phyloP scores from a whole-genome alignment of 2,113 vertebrate genomes.

The Felis catus region DNA sequence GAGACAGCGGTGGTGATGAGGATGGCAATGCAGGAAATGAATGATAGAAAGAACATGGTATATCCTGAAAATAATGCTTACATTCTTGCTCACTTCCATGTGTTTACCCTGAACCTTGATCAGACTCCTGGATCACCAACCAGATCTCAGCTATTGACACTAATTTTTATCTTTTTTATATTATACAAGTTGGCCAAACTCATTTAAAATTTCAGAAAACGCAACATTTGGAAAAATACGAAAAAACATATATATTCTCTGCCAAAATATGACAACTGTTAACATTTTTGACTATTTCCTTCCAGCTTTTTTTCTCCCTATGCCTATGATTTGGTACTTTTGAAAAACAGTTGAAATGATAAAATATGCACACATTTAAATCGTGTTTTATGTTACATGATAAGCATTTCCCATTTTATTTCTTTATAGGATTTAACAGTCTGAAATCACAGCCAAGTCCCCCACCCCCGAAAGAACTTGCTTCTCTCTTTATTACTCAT shows the following conservation, averaged over 20 bases:
- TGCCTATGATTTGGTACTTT: conserved; percentile 44
- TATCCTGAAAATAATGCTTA: not conserved
- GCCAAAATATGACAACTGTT: conserved; percentile 62
- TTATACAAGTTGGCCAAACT: conserved; percentile 37
- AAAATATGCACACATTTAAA: conserved; percentile 43
- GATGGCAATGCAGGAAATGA: not conserved
- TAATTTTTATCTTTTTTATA: conserved; percentile 32
- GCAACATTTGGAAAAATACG: conserved; percentile 46
- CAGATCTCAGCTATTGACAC: not conserved
- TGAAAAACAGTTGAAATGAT: conserved; percentile 49
- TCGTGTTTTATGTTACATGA: conserved; percentile 50
- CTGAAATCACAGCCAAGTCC: conserved; percentile 19
- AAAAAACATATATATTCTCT: conserved; percentile 18
- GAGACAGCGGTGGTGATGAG: not conserved
- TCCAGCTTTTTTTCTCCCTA: not conserved
- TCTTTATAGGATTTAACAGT: conserved; percentile 17
- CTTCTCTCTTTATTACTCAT: not conserved
- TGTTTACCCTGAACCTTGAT: not conserved
- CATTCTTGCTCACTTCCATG: not conserved
- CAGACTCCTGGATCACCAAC: not conserved
- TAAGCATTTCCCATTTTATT: conserved; percentile 31
- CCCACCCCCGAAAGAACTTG: not conserved
- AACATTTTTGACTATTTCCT: conserved; percentile 60
- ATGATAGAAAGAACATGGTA: not conserved
- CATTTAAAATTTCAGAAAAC: conserved; percentile 46